Conservation (phyloP, 2,113 vertebrate genomes). For the Pogona vitticeps region DNA sequence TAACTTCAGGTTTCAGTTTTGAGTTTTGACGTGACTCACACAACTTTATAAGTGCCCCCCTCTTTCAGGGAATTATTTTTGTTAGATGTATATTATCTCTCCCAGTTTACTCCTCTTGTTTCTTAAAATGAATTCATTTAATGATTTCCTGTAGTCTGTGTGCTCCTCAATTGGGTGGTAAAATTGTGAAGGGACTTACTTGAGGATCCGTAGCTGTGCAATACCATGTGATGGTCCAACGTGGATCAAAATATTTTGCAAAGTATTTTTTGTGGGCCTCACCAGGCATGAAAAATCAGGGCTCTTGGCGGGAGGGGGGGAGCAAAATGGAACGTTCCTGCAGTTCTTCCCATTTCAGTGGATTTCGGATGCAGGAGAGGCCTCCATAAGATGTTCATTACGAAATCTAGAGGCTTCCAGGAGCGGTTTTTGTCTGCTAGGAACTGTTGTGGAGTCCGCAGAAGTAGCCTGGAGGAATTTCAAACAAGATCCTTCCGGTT, state of each 20-base stretch:
- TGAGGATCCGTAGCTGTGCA: neutral
- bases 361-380: neutral
- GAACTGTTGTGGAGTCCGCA: no score
- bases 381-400: no score
- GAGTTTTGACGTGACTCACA: no score
- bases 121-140: constrained; percentile 51
- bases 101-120: constrained; percentile 32
- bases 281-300: no score
- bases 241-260: constrained; percentile 46
- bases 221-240: constrained; percentile 45
- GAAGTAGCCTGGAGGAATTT: no score
- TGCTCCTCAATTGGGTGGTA: constrained; percentile 50
- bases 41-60: neutral
- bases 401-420: no score
- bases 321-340: neutral
- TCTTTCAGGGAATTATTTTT: neutral
- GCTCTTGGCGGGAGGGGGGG: constrained; percentile 33
- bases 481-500: constrained; percentile 32
- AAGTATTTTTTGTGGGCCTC: constrained; percentile 50
- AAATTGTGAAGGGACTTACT: constrained; percentile 55
- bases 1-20: neutral
- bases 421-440: no score
- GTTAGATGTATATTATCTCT: no score
- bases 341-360: neutral
- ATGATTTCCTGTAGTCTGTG: constrained; percentile 56